Base-by-base conservation (phyloP, 2,888 invertebrate species). In the Stomorhina lunata region DNA sequence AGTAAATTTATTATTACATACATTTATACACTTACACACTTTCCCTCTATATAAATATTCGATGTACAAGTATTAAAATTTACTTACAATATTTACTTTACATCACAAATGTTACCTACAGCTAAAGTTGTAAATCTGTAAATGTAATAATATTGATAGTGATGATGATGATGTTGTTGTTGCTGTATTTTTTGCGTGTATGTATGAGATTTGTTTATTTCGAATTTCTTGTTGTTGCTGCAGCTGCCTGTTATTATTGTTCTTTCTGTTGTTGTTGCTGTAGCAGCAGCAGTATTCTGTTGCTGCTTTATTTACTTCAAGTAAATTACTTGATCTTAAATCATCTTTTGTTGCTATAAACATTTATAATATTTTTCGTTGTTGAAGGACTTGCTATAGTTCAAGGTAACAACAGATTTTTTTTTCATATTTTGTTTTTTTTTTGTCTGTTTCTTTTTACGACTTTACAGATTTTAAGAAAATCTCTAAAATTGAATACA, bases 301-400 rank as follows among this genome's bases (percentile, higher is more conserved):
- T 61, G 40, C n/a, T 73, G 40, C 17, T 68, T 55, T n/a, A 66
- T 72, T 77, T 55, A 32, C n/a, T n/a, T n/a, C n/a, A n/a, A n/a
- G n/a, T n/a, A n/a, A n/a, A n/a, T n/a, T n/a, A n/a, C 78, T 53
- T 73, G 81, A 78, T 68, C 59, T 80, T 45, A 73, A 68, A 73
- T 78, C 73, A 73, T 78, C 61, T 55, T 72, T 53, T 69, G 68
- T 48, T 78, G 37, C 17, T 40, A 48, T 69, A 53, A 79, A 72
- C 55, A 40, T 50, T 63, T 43, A 65, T 53, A 75, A 61, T 53
- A 43, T 32, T 22, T 71, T 34, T 69, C 20, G 61, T 53, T n/a
- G 27, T 45, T 75, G 80, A 69, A 76, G 80, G 76, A 80, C 69
- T 80, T 45, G 48, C 48, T 66, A 59, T 65, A 65, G 76, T 80